These are phyloP conservation scores for Pachydiplax longipennis DNA, from an alignment of 2,888 invertebrate genomes.

Conservation along the genomic window DNA sequence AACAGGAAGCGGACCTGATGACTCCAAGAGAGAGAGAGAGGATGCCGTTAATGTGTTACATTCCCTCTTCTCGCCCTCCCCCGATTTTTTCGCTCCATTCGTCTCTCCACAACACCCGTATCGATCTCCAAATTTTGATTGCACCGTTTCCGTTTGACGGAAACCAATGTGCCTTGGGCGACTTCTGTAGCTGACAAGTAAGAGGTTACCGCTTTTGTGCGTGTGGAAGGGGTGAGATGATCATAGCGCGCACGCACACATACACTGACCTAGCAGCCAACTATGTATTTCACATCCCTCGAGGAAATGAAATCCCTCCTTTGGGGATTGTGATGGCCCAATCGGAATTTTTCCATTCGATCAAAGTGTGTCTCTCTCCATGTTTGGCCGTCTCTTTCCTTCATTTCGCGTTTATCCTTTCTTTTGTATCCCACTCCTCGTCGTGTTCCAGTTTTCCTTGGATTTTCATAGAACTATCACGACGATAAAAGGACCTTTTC, in stretches of 20 bases:
- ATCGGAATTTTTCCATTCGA: background rate
- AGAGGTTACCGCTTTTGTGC: conserved; percentile 27
- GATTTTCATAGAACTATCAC: no score
- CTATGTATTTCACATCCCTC: background rate
- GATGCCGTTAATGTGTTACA: background rate
- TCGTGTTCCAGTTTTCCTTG: no score
- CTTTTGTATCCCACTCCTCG: no score
- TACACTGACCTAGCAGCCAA: background rate
- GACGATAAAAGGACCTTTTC: no score
- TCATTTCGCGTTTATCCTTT: no score
- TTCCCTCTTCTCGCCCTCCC: background rate
- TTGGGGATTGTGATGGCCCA: background rate
- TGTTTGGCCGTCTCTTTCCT: background rate
- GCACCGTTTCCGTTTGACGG: conserved; percentile 36
- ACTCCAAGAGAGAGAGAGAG: background rate
- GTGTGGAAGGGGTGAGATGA: background rate
- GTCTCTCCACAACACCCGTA: background rate
- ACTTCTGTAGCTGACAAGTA: conserved; percentile 42
- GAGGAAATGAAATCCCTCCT: conserved; percentile 2
- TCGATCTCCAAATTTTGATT: conserved; percentile 33
- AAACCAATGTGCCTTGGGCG: conserved; percentile 30
- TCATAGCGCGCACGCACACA: background rate
- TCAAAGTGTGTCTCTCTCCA: background rate
- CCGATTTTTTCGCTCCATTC: background rate
- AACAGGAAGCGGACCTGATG: background rate